phyloP scores from a whole-genome alignment of 2,888 invertebrate species.

The Melitaea athalia region DNA sequence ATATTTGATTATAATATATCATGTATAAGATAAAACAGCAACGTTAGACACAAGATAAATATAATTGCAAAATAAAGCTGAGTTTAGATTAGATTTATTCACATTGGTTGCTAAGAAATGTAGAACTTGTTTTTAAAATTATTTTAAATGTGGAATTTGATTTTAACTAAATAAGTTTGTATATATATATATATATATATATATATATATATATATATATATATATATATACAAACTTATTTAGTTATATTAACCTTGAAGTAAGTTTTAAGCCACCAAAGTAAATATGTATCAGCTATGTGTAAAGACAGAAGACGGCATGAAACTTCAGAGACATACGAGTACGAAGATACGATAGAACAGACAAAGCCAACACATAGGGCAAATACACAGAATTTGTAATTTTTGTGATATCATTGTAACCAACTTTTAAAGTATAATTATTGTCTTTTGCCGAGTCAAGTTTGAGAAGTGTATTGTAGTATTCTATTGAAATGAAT shows the following conservation, averaged over 20 bases:
- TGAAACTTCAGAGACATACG: constrained; percentile 55
- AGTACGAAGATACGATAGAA: constrained; percentile 62
- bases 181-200: too few relatives aligned
- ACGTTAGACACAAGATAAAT: constrained; percentile 60
- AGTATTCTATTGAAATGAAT: too few relatives aligned
- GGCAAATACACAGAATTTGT: constrained; percentile 34
- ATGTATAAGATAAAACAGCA: constrained; percentile 30
- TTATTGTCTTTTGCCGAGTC: too few relatives aligned
- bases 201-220: too few relatives aligned
- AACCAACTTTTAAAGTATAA: background rate
- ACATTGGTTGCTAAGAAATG: constrained; percentile 28
- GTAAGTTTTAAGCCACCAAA: constrained; percentile 18
- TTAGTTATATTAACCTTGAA: too few relatives aligned
- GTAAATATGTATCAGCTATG: constrained; percentile 31
- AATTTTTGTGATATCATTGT: constrained; percentile 32
- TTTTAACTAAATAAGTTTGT: too few relatives aligned
- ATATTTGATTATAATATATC: constrained; percentile 15
- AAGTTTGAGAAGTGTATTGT: too few relatives aligned
- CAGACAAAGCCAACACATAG: constrained; percentile 73
- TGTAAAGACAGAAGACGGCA: constrained; percentile 46
- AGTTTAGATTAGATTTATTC: constrained; percentile 37
- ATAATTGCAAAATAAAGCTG: constrained; percentile 63
- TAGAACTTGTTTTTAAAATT: background rate
- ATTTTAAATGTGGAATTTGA: too few relatives aligned
- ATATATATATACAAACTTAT: too few relatives aligned